A percentile compares a stretch with the other conserved stretches of the same genome.
phyloP scores from a whole-genome alignment of 2,888 invertebrate species.

The Nemapogon koenigi region DNA sequence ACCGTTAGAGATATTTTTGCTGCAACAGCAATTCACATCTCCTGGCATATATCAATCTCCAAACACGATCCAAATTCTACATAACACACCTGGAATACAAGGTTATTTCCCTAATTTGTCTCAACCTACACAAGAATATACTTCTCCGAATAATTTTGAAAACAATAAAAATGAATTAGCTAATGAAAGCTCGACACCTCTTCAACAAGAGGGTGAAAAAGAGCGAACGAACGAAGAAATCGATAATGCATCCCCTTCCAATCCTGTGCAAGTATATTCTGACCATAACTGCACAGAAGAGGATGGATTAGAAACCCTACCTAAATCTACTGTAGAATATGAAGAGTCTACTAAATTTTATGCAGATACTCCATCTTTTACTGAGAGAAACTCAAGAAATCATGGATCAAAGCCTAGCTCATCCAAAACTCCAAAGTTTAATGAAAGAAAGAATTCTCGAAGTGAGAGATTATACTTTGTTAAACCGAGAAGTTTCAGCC shows the following conservation, averaged over 20 bases:
- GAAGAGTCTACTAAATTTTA: slow-evolving; percentile 21
- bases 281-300: slow-evolving; percentile 40
- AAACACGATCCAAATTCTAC: background rate
- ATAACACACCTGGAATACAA: no score
- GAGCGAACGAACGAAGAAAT: slow-evolving; percentile 25
- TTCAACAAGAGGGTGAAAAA: slow-evolving; percentile 26
- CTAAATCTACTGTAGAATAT: slow-evolving; percentile 2
- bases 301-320: slow-evolving; percentile 16
- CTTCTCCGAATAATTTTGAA: no score
- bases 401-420: background rate
- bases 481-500: slow-evolving; percentile 29
- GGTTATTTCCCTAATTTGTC: no score
- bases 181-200: slow-evolving; percentile 23
- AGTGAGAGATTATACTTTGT: slow-evolving; percentile 34
- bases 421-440: background rate
- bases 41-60: background rate
- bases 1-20: slow-evolving; percentile 34
- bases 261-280: slow-evolving; percentile 40
- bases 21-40: slow-evolving; percentile 33
- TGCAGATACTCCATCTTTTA: slow-evolving; percentile 27
- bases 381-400: slow-evolving; percentile 23
- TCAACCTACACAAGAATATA: no score
- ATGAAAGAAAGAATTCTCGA: slow-evolving; percentile 27
- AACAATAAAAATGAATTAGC: no score
- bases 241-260: slow-evolving; percentile 18